Evolutionary conservation across 2,888 invertebrate species (phyloP).

Genomic region (Caenorhabditis zanzibari): DNA sequence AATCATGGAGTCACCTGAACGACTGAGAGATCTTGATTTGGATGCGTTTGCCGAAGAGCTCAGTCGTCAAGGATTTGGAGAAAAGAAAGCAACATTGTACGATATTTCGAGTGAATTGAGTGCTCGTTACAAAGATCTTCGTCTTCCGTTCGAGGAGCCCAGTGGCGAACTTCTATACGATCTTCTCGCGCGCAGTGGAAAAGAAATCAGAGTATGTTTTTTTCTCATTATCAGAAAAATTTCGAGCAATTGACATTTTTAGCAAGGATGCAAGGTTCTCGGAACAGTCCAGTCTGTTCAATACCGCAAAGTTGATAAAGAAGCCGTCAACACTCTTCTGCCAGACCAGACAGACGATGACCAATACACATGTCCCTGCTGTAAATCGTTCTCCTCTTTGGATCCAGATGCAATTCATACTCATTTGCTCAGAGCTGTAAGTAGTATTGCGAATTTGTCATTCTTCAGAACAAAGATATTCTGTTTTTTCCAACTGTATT

Average conservation of each 20-base stretch:
- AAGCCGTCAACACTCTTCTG: constrained; percentile 10
- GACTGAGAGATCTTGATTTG: constrained; percentile 91
- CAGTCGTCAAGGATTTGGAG: constrained; percentile 90
- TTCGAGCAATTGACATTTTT: neutral
- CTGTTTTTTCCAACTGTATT: neutral
- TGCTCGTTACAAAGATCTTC: constrained; percentile 86
- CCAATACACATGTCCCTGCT: constrained; percentile 49
- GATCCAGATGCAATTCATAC: constrained; percentile 51
- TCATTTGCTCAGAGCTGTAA: constrained; percentile 49
- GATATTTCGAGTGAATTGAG: constrained; percentile 97
- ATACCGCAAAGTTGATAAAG: constrained; percentile 53
- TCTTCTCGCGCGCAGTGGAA: constrained; percentile 50
- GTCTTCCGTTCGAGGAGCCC: constrained; percentile 72
- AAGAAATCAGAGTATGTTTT: constrained; percentile 55
- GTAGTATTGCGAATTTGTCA: neutral
- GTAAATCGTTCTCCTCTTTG: constrained; percentile 31
- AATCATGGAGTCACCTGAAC: constrained; percentile 92
- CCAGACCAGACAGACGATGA: constrained; percentile 49
- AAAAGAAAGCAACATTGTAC: constrained; percentile 91
- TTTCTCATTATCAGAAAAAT: too few species aligned
- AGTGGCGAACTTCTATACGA: constrained; percentile 44
- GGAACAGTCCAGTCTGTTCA: constrained; percentile 68
- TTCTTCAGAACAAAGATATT: neutral
- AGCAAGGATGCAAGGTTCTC: constrained; percentile 44
- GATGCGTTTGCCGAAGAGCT: constrained; percentile 99